These are phyloP conservation scores for Furnarius figulus DNA, from an alignment of 2,113 vertebrate species.

Conservation along the genomic window DNA sequence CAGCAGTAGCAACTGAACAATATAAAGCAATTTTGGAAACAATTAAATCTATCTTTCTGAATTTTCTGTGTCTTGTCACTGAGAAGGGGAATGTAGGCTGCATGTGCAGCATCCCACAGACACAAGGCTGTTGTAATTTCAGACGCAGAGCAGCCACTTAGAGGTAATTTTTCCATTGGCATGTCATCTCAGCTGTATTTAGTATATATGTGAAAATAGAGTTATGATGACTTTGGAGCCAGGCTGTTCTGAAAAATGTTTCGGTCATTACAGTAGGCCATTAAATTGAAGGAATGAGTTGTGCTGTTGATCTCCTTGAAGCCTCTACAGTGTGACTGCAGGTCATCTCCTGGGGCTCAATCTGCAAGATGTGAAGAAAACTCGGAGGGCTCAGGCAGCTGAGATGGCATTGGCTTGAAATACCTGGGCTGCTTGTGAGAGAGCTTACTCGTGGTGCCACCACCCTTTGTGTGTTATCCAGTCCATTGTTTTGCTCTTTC, in stretches of 20 bases:
- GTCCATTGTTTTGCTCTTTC: not conserved
- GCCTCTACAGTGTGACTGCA: not conserved
- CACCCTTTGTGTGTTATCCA: not conserved
- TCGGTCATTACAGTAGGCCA: not conserved
- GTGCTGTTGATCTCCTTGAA: not conserved
- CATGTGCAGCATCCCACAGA: not conserved
- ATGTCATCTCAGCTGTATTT: not conserved
- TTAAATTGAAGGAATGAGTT: not conserved
- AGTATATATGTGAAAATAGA: not conserved
- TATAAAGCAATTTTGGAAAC: not conserved
- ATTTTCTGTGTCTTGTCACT: accelerated
- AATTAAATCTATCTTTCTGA: not conserved
- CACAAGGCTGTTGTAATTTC: not conserved
- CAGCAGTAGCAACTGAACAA: not conserved
- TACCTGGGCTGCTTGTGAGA: not conserved
- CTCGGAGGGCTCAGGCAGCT: not conserved
- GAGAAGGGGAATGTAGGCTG: not conserved
- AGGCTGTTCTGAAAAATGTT: not conserved
- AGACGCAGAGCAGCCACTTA: not conserved
- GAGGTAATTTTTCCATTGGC: not conserved
- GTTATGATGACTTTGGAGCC: not conserved
- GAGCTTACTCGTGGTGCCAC: not conserved
- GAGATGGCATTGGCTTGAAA: not conserved
- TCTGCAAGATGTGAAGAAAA: not conserved
- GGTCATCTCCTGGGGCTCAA: not conserved